A percentile compares a stretch with the other conserved stretches of the same genome.
phyloP scores from a whole-genome alignment of 23 tunicate species.

The Corella eumyota region DNA sequence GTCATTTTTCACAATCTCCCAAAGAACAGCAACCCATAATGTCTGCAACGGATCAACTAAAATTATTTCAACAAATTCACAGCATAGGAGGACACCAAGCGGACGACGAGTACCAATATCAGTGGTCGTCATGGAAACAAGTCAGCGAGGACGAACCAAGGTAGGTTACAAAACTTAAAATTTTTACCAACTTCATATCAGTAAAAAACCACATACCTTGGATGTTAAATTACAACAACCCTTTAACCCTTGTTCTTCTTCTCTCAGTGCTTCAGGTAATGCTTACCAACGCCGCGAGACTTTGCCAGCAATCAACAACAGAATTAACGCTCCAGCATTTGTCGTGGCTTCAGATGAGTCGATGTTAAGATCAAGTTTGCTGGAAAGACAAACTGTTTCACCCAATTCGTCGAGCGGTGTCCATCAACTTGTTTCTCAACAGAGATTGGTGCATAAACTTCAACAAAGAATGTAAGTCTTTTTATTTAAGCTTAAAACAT shows the following conservation, averaged over 20 bases:
- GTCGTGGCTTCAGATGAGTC: slow-evolving; percentile 72
- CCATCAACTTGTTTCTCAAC: slow-evolving; percentile 29
- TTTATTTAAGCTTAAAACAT: no score
- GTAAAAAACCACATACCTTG: no score
- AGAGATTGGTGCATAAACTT: slow-evolving; percentile 58
- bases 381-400: slow-evolving; percentile 55
- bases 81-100: slow-evolving; percentile 2
- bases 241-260: no score
- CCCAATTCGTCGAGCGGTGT: slow-evolving; percentile 18
- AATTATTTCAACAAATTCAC: slow-evolving; percentile 7
- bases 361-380: slow-evolving; percentile 19
- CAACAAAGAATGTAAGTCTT: slow-evolving; percentile 68
- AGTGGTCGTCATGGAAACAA: slow-evolving; percentile 90
- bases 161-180: no score
- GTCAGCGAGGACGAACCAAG: slow-evolving; percentile 11
- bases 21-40: no score
- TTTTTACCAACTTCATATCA: no score
- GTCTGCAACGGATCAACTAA: slow-evolving; percentile 7
- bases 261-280: background rate
- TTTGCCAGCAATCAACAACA: slow-evolving; percentile 9
- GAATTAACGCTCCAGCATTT: slow-evolving; percentile 6
- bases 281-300: slow-evolving; percentile 26
- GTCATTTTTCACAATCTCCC: no score
- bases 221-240: no score
- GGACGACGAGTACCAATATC: slow-evolving; percentile 21